Evolutionary conservation across 2,797 vertebrate genomes (phyloP), one percentile per base, ranked within the genome.

Genomic region (Enteromius thamalakanensis): DNA sequence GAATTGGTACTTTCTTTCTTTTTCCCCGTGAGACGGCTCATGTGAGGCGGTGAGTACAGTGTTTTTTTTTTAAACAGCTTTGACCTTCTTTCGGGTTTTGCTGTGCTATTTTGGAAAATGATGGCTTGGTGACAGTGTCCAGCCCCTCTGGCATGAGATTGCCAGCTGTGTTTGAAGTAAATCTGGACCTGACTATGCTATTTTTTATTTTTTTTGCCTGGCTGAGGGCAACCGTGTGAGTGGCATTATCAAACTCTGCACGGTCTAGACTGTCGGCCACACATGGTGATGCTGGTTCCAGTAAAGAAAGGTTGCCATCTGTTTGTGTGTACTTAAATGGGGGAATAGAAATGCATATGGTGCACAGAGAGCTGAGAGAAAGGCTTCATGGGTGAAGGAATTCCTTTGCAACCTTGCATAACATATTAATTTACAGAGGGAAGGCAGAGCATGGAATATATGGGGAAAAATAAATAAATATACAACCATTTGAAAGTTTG

Each of bases 191-290:
- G 70, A 40, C 37, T 77, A 76, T 45, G 40, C 34, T 10, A 21
- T 37, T 53, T 53, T 21, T 51, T 49, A 6, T 5, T 17, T 29
- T 76, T 64, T 79, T 67, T 37, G 81, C 80, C 85, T 78, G 83
- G 60, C 70, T 72, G 76, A 70, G 64, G 58, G 84, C 68, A 76
- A 80, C 69, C 86, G 80, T 83, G 49, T 80, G 86, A 91, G 90
- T 87, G 91, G 87, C 89, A 88, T 53, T 58, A 87, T 86, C 87
- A 90, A 88, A 89, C 90, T 85, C 86, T 86, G 83, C 87, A 90
- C 68, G 83, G 92, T 94, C 92, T 93, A 94, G 92, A 94, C 93
- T 34, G 80, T 70, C 64, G 91, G 92, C 94, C 94, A 93, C 94
- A 95, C 94, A 94, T 86, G 89, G 88, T 85, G 92, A 90, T 90